Conservation (phyloP, 1,140 invertebrate genomes). For the Drosophila pectinifera region DNA sequence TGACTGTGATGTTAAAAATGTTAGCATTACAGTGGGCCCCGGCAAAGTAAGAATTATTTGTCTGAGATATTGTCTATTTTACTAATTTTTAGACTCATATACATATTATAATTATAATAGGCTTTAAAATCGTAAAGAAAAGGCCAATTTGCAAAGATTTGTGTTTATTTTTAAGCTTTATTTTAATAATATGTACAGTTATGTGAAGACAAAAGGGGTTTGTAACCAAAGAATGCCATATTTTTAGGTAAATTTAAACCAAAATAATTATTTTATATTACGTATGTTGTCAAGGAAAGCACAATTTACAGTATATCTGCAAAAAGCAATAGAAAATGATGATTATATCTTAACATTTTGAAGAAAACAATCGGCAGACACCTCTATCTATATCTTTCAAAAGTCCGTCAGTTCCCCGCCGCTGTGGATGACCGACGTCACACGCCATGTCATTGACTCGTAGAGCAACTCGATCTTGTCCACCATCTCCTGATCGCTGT, state of each 20-base stretch:
- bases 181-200: not conserved
- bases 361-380: conserved; percentile 1
- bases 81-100: too few relatives aligned
- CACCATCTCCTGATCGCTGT: conserved; percentile 65
- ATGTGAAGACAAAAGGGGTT: conserved; percentile 1
- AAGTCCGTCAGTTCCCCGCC: conserved; percentile 50
- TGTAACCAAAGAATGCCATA: not conserved
- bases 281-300: not conserved
- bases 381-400: not conserved
- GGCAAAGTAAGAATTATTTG: not conserved
- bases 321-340: conserved; percentile 1
- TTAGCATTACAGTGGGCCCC: conserved; percentile 5
- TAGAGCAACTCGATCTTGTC: conserved; percentile 58
- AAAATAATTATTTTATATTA: not conserved
- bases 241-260: not conserved
- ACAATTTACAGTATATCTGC: conserved; percentile 14
- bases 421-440: conserved; percentile 48
- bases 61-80: too few relatives aligned
- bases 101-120: too few relatives aligned
- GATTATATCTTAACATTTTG: conserved; percentile 13
- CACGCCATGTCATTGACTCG: conserved; percentile 66
- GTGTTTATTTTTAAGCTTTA: conserved; percentile 4
- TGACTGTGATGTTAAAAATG: not conserved
- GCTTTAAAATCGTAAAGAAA: too few relatives aligned
- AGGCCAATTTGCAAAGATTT: not conserved